These are phyloP conservation scores for Ellobium chinense DNA, from an alignment of 2,888 invertebrate genomes.

Conservation along the genomic window DNA sequence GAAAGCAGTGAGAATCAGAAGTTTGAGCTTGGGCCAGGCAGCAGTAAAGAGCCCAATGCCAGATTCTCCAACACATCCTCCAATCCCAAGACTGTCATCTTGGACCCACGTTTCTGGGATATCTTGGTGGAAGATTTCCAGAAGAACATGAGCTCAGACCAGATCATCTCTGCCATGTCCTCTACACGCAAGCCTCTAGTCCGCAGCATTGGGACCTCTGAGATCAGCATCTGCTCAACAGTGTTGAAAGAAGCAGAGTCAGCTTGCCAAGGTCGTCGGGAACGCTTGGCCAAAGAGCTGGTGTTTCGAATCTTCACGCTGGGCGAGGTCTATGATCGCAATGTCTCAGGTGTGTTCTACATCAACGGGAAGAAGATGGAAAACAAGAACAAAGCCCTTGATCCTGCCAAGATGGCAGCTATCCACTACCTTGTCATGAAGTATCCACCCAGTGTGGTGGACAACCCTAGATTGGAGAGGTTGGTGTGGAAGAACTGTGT, in stretches of 20 bases:
- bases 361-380: constrained; percentile 55
- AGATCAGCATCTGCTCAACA: constrained; percentile 52
- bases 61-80: constrained; percentile 49
- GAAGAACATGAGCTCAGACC: constrained; percentile 53
- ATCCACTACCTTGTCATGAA: constrained; percentile 53
- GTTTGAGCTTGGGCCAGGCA: constrained; percentile 50
- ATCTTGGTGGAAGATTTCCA: constrained; percentile 54
- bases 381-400: constrained; percentile 52
- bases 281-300: constrained; percentile 51
- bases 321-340: constrained; percentile 53
- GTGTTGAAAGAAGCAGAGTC: constrained; percentile 51
- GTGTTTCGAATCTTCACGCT: constrained; percentile 52
- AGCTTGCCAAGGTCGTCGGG: constrained; percentile 51
- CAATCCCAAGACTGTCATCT: constrained; percentile 51
- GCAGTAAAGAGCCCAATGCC: constrained; percentile 49
- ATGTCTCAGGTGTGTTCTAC: constrained; percentile 53
- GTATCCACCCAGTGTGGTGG: constrained; percentile 53
- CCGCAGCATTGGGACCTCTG: constrained; percentile 50
- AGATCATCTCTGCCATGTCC: constrained; percentile 51
- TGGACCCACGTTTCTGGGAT: constrained; percentile 52
- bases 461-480: constrained; percentile 51
- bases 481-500: constrained; percentile 54
- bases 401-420: constrained; percentile 53
- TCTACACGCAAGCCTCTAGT: constrained; percentile 47
- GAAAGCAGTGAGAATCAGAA: constrained; percentile 47